Evolutionary conservation across 2,888 invertebrate genomes (phyloP).

Genomic region (Melieria crassipennis): DNA sequence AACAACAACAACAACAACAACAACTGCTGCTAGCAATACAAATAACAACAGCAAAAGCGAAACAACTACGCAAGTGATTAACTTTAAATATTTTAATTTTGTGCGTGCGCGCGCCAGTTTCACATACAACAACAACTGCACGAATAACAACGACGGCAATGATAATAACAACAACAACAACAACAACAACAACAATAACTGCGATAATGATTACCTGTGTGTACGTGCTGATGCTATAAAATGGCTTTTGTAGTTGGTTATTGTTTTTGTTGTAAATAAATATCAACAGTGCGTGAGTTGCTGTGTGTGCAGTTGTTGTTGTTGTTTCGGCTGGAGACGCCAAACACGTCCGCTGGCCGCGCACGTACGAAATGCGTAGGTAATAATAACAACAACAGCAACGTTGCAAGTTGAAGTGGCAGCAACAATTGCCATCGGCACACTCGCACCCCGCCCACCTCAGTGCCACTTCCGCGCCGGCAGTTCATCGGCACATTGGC

Average conservation of each 20-base stretch:
- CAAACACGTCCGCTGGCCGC: background rate
- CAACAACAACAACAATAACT: too few species aligned
- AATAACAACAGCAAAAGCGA: background rate
- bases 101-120: constrained; percentile 24
- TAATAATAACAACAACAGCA: background rate
- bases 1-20: constrained; percentile 3
- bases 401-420: too few species aligned
- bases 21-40: background rate
- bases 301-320: background rate
- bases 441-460: background rate
- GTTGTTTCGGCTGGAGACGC: background rate
- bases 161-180: background rate
- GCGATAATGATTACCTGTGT: constrained; percentile 27
- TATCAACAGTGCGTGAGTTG: background rate
- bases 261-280: too few species aligned
- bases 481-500: background rate
- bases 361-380: constrained; percentile 5
- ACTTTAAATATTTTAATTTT: constrained; percentile 38
- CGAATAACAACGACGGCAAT: background rate
- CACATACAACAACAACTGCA: constrained; percentile 14
- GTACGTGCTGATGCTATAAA: constrained; percentile 3
- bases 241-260: too few species aligned
- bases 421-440: background rate
- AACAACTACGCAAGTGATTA: constrained; percentile 22
- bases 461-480: background rate